Evolutionary conservation across 2,797 vertebrate species (phyloP).

Genomic region (Vireo griseus): DNA sequence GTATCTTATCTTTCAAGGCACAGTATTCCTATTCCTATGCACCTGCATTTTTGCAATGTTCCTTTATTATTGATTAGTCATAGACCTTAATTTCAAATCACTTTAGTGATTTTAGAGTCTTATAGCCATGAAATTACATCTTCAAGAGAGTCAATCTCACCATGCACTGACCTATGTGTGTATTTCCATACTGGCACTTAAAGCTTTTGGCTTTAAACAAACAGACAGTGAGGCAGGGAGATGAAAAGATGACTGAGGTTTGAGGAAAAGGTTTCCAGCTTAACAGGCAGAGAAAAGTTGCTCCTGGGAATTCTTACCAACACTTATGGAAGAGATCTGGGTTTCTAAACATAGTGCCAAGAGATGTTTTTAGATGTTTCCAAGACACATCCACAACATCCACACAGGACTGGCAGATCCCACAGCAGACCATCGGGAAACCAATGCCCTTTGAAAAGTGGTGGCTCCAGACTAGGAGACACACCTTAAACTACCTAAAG

Average conservation of each 20-base stretch:
- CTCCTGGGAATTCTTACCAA: not conserved
- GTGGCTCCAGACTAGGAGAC: not conserved
- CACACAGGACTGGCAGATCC: not conserved
- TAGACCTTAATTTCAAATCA: not conserved
- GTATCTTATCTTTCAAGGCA: not conserved
- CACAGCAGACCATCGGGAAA: not conserved
- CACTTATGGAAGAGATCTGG: not conserved
- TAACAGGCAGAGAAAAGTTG: not conserved
- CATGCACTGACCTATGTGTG: not conserved
- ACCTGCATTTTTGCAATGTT: not conserved
- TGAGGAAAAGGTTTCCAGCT: not conserved
- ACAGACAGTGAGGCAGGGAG: not conserved
- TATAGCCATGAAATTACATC: not conserved
- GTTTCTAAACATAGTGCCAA: not conserved
- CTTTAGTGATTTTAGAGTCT: not conserved
- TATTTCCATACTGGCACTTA: not conserved
- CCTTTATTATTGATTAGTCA: not conserved
- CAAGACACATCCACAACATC: not conserved
- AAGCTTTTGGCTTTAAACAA: not conserved
- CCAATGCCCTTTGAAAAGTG: not conserved
- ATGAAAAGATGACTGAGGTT: not conserved
- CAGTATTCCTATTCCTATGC: not conserved
- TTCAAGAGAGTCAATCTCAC: not conserved
- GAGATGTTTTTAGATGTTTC: not conserved
- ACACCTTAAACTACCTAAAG: not conserved